phyloP scores from a whole-genome alignment of 2,797 vertebrate genomes.

The Lophius americanus region DNA sequence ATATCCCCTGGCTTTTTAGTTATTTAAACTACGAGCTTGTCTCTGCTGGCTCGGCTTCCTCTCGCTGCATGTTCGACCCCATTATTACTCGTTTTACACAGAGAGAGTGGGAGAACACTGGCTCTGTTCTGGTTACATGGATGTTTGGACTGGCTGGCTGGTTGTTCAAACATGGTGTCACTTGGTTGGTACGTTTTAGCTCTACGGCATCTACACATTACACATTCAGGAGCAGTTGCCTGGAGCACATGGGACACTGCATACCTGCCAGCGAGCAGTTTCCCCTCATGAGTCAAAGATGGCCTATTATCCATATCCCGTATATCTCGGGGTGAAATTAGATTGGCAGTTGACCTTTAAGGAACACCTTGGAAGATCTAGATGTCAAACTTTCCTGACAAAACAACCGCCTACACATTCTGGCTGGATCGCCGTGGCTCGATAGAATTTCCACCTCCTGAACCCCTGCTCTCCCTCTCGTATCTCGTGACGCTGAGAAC shows the following conservation, averaged over 20 bases:
- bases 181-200: slow-evolving; percentile 57
- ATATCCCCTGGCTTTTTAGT: slow-evolving; percentile 69
- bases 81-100: slow-evolving; percentile 70
- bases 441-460: no score
- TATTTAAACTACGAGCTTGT: slow-evolving; percentile 71
- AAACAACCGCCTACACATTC: no score
- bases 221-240: slow-evolving; percentile 25
- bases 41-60: slow-evolving; percentile 69
- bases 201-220: slow-evolving; percentile 19
- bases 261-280: no score
- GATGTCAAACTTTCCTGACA: no score
- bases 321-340: no score
- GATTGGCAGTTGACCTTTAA: no score
- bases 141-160: slow-evolving; percentile 53
- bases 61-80: slow-evolving; percentile 57
- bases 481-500: no score
- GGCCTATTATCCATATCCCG: no score
- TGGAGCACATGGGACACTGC: background rate
- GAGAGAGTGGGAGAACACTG: slow-evolving; percentile 52
- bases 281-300: no score
- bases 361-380: no score
- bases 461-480: no score
- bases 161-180: slow-evolving; percentile 59
- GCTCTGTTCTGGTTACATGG: slow-evolving; percentile 50
- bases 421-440: no score